Percentiles rank a stretch among this genome's conserved stretches.
Conservation (phyloP, 2,797 vertebrate species). For the Falco peregrinus region DNA sequence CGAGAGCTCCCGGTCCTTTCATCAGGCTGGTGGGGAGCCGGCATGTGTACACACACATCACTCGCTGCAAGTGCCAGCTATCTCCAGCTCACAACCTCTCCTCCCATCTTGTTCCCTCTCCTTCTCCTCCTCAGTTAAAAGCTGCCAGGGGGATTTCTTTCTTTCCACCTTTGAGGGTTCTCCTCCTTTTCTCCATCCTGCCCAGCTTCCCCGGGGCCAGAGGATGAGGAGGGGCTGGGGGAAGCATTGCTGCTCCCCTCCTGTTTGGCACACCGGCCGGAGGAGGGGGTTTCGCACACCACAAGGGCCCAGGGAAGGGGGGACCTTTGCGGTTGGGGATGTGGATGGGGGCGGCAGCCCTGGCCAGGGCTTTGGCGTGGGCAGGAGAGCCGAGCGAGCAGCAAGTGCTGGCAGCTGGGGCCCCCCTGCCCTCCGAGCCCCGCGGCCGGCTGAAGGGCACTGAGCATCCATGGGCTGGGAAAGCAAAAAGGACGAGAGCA, state of each 20-base stretch:
- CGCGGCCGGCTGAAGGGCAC: not conserved
- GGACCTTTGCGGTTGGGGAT: accelerated
- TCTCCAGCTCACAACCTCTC: not conserved
- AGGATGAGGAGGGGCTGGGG: not conserved
- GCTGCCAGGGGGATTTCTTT: not conserved
- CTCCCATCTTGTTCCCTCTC: not conserved
- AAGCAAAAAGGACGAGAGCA: not conserved
- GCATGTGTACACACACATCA: not conserved
- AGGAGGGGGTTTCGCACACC: not conserved
- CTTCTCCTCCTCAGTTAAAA: not conserved
- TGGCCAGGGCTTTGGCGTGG: accelerated
- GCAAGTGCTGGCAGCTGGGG: not conserved
- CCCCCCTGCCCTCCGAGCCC: not conserved
- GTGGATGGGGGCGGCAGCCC: not conserved
- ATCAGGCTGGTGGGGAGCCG: not conserved
- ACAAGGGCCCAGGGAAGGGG: not conserved
- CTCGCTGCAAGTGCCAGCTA: not conserved
- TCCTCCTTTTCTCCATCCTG: not conserved
- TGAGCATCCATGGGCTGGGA: accelerated
- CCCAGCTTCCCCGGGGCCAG: not conserved
- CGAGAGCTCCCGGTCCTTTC: not conserved
- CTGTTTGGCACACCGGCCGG: accelerated
- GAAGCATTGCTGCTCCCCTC: not conserved
- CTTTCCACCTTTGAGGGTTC: not conserved
- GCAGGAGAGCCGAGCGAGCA: not conserved